Evolutionary conservation across 2,888 invertebrate species (phyloP).

Genomic region (Eupithecia vulgata): DNA sequence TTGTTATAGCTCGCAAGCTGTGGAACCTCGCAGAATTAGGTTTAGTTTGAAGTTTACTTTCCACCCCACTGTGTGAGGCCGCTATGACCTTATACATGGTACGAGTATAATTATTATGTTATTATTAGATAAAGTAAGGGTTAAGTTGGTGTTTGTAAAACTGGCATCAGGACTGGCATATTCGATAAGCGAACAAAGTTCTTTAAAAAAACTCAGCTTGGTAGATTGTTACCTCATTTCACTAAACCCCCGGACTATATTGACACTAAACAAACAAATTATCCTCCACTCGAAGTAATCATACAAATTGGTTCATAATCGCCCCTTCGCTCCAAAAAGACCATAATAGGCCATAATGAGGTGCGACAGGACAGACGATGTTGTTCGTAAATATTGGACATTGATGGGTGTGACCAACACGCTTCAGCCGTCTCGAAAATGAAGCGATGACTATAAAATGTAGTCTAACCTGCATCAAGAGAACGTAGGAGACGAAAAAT

Average conservation of each 20-base stretch:
- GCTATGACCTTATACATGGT: too few relatives aligned
- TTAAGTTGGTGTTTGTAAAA: too few relatives aligned
- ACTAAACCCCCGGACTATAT: not conserved
- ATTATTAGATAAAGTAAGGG: too few relatives aligned
- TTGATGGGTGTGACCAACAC: not conserved
- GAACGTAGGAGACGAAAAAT: too few relatives aligned
- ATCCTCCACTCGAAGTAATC: slow-evolving; percentile 48
- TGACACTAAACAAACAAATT: slow-evolving; percentile 24
- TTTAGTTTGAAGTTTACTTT: too few relatives aligned
- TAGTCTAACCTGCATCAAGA: not conserved
- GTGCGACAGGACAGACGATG: slow-evolving; percentile 58
- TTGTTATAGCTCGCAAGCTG: too few relatives aligned
- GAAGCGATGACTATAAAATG: not conserved
- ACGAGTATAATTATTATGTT: too few relatives aligned
- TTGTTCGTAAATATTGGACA: slow-evolving; percentile 36
- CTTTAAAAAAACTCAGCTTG: too few relatives aligned
- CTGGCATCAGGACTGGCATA: too few relatives aligned
- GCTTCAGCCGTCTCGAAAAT: not conserved
- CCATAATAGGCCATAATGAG: slow-evolving; percentile 52
- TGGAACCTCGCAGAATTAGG: too few relatives aligned
- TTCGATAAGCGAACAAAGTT: too few relatives aligned
- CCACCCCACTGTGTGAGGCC: too few relatives aligned
- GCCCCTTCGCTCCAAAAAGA: slow-evolving; percentile 56
- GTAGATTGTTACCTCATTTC: not conserved
- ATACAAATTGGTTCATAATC: slow-evolving; percentile 61